Evolutionary conservation across 2,888 invertebrate genomes (phyloP), one percentile per base, ranked within the genome.

Genomic region (Cartodere bifasciata): DNA sequence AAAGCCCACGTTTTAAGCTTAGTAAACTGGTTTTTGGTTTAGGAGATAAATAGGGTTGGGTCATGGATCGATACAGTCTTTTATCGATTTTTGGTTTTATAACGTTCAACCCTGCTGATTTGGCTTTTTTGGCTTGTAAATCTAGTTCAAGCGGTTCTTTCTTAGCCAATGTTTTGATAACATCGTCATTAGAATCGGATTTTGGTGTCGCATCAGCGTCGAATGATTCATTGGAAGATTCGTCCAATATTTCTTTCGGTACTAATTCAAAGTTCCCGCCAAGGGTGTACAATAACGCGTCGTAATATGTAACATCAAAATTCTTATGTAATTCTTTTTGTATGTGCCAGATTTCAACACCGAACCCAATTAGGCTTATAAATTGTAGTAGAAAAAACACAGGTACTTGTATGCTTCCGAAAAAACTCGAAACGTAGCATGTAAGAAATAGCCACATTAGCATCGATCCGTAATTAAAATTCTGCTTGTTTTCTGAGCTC

Each of bases 391-490:
- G 41, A 11, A 79, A 62, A 55, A 87, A 82, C 11, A 77, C 69
- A 26, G 81, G 72, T n/a, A 84, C 73, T 57, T 84, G 76, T 22
- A 83, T 69, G 1, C 76, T 68, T 1, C 84, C 85, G 2, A 83
- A 69, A 20, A 79, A 65, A 43, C 81, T 78, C 25, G 86, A 78
- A 7, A 81, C 46, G 50, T 78, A 85, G 41, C 84, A 72, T 12
- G 82, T 73, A 16, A 84, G 58, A 3, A 82, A 63, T 9, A 84
- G 60, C 90, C 90, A 91, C 13, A 83, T 57, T 2, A 70, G 58
- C 41, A 75, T 74, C 0, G 88, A 77, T 6, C 73, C 70, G 28
- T 75, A 66, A 22, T 77, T 71, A 49, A 84, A 79, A 31, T 68
- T 60, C 4, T 61, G 60, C 11, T 75, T 72, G 37, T 78, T 75